Evolutionary conservation across 1,140 invertebrate species (phyloP).

Genomic region (Ptiloglossa arizonensis): DNA sequence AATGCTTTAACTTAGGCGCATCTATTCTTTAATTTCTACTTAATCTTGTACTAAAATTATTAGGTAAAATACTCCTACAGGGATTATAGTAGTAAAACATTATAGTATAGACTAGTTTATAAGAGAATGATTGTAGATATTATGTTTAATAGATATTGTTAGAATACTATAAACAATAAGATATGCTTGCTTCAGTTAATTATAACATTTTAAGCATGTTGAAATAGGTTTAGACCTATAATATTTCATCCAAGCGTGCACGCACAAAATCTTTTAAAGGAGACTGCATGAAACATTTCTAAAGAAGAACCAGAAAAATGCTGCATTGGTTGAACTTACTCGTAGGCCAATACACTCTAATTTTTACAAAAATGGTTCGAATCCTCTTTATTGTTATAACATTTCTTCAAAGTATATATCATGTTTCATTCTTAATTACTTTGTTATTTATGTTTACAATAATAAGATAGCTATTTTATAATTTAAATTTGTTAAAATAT

Average conservation of each 20-base stretch:
- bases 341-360: conserved; percentile 16
- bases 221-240: conserved; percentile 37
- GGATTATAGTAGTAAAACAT: background rate
- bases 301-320: conserved; percentile 34
- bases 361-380: conserved; percentile 42
- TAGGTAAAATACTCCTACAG: background rate
- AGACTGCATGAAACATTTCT: conserved; percentile 35
- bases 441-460: background rate
- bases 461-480: background rate
- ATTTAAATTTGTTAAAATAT: background rate
- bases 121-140: conserved; percentile 19
- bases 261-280: conserved; percentile 16
- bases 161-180: conserved; percentile 11
- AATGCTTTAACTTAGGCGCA: conserved; percentile 4
- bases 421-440: background rate
- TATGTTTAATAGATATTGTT: conserved; percentile 5
- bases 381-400: conserved; percentile 18
- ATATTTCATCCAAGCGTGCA: conserved; percentile 31
- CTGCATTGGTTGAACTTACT: conserved; percentile 30
- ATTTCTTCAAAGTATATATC: conserved; percentile 31
- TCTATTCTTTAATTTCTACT: conserved; percentile 2
- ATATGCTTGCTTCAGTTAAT: conserved; percentile 31
- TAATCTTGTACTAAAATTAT: background rate
- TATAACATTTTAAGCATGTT: conserved; percentile 43
- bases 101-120: background rate